Evolutionary conservation across 2,113 vertebrate species (phyloP).

Genomic region (Cnemophilus loriae): DNA sequence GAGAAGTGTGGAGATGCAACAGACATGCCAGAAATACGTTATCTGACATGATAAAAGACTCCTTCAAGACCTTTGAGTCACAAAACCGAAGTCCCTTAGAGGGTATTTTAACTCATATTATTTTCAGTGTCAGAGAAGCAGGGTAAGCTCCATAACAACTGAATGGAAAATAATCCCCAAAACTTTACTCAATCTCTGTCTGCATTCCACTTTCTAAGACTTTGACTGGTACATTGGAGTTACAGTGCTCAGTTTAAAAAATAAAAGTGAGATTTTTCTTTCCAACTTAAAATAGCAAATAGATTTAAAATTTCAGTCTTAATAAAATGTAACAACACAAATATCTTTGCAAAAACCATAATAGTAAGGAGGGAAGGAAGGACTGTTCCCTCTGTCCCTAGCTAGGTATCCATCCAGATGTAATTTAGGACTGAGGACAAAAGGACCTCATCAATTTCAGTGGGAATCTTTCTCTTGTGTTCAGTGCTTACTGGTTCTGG

Average conservation of each 20-base stretch:
- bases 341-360: background rate
- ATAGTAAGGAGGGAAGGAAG: background rate
- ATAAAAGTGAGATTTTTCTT: background rate
- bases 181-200: background rate
- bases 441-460: background rate
- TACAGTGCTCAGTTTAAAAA: background rate
- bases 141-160: background rate
- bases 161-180: background rate
- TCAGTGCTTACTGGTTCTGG: background rate
- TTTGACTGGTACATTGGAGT: background rate
- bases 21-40: background rate
- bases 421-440: accelerated
- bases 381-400: background rate
- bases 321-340: background rate
- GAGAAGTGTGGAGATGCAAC: background rate
- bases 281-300: background rate
- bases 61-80: background rate
- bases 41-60: background rate
- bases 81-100: background rate
- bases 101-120: background rate
- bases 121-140: background rate
- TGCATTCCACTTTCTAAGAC: background rate
- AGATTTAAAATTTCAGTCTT: background rate
- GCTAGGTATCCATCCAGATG: background rate
- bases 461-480: background rate